phyloP scores from a whole-genome alignment of 2,797 vertebrate species.

The Urocyon cinereoargenteus region DNA sequence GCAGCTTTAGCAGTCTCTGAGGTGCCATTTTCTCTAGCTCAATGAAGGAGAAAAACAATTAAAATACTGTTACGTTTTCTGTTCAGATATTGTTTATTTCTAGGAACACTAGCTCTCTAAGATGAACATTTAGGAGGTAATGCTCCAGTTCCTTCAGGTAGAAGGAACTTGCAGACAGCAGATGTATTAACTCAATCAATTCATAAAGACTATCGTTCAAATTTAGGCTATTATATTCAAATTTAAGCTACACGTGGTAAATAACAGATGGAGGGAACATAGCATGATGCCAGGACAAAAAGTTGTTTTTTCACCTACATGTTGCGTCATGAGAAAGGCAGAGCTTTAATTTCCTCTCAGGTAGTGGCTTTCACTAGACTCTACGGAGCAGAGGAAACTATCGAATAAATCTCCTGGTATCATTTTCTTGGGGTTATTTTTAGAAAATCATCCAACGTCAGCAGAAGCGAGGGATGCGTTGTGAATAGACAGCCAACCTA shows the following conservation, averaged over 20 bases:
- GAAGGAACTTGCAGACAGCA: background rate
- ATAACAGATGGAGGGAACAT: background rate
- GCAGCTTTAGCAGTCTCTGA: background rate
- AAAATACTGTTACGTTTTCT: background rate
- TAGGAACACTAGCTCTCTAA: background rate
- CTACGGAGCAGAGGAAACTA: background rate
- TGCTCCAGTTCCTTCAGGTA: background rate
- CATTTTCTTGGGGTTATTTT: background rate
- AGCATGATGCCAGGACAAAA: accelerated
- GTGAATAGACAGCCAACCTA: accelerated
- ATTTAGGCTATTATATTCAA: background rate
- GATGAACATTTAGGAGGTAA: background rate
- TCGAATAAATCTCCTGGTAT: background rate
- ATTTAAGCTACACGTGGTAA: background rate
- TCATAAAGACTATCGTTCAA: background rate
- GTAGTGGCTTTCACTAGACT: background rate
- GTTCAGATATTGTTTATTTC: background rate
- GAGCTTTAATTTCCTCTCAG: background rate
- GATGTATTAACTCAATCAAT: background rate
- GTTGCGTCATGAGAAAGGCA: background rate
- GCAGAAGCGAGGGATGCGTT: background rate
- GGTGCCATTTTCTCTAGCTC: background rate
- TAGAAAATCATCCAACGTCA: background rate
- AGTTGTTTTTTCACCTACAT: accelerated
- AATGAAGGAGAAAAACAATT: background rate